phyloP scores from a whole-genome alignment of 1,140 invertebrate genomes.

The Scaptomyza hsui region DNA sequence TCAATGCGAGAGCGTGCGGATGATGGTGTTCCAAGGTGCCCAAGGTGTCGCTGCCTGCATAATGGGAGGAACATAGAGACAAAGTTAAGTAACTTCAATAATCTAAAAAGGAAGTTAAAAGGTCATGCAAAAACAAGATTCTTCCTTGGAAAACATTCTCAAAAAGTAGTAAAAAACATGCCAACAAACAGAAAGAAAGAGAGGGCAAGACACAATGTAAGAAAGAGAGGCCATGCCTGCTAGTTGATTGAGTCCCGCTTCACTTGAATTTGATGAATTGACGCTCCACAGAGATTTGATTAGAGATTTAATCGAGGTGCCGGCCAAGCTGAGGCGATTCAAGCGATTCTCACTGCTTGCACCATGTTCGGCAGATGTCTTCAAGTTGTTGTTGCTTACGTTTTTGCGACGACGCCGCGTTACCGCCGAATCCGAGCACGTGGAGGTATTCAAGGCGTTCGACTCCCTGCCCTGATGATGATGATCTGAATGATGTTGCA shows the following conservation, averaged over 20 bases:
- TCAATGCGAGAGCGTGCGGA: conserved; percentile 40
- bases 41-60: conserved; percentile 66
- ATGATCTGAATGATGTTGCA: conserved; percentile 31
- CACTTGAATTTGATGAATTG: conserved; percentile 88
- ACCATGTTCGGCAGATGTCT: conserved; percentile 65
- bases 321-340: conserved; percentile 77
- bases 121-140: too few relatives aligned
- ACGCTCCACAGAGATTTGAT: conserved; percentile 93
- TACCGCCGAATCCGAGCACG: conserved; percentile 81
- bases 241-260: conserved; percentile 91
- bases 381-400: conserved; percentile 74
- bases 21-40: conserved; percentile 63
- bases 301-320: conserved; percentile 86
- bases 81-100: background rate
- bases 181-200: conserved; percentile 12
- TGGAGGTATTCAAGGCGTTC: conserved; percentile 79
- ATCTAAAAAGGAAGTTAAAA: background rate
- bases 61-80: background rate
- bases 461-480: conserved; percentile 64
- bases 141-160: too few relatives aligned
- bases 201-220: conserved; percentile 3
- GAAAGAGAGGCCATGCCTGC: conserved; percentile 79
- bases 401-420: conserved; percentile 76
- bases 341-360: conserved; percentile 75
- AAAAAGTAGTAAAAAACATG: conserved; percentile 40